Evolutionary conservation across 2,797 vertebrate species (phyloP).

Genomic region (Schizopygopsis pylzovi): DNA sequence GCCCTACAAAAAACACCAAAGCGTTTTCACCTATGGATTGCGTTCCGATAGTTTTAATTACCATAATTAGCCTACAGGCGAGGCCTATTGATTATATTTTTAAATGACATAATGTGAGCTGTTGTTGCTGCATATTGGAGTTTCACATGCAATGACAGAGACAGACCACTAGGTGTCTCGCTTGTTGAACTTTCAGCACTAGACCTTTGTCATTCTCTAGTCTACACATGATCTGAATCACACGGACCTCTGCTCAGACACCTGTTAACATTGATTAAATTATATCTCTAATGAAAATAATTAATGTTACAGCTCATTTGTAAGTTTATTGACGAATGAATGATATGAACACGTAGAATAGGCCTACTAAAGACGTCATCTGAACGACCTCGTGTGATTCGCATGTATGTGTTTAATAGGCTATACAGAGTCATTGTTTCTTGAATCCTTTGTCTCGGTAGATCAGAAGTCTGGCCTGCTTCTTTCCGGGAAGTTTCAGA

Average conservation of each 20-base stretch:
- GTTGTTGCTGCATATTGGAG: background rate
- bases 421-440: background rate
- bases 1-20: no score
- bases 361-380: background rate
- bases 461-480: slow-evolving; percentile 9
- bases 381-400: background rate
- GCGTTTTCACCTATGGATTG: background rate
- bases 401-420: background rate
- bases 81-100: background rate
- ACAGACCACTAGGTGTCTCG: slow-evolving; percentile 22
- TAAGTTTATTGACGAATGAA: background rate
- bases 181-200: slow-evolving; percentile 20
- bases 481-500: slow-evolving; percentile 24
- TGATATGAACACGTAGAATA: background rate
- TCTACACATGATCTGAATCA: background rate
- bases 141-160: background rate
- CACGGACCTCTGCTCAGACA: background rate
- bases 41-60: background rate
- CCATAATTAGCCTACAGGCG: background rate
- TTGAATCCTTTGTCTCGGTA: background rate
- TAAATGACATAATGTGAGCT: background rate
- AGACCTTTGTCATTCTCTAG: background rate
- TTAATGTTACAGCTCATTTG: background rate
- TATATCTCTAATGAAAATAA: no score
- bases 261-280: background rate